phyloP scores from a whole-genome alignment of 2,888 invertebrate genomes.

The Drosophila helvetica region DNA sequence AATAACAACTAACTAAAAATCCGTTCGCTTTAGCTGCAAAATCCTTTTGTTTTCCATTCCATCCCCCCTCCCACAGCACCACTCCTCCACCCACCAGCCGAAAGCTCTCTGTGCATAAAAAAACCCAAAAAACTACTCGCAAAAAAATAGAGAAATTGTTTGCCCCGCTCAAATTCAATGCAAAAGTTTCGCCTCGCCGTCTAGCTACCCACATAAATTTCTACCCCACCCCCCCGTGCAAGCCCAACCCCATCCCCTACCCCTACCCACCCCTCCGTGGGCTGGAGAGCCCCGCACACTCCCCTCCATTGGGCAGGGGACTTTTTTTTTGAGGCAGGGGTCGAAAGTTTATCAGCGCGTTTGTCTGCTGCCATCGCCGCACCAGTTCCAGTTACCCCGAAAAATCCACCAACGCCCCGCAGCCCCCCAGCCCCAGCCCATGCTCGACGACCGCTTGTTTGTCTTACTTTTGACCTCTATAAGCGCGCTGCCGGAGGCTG shows the following conservation, averaged over 20 bases:
- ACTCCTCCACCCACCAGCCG: not conserved
- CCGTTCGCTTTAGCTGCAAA: slow-evolving; percentile 79
- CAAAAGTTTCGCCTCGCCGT: slow-evolving; percentile 73
- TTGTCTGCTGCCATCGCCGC: slow-evolving; percentile 53
- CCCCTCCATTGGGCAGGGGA: slow-evolving; percentile 30
- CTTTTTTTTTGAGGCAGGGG: slow-evolving; percentile 54
- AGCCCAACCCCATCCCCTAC: not conserved
- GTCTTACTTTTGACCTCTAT: slow-evolving; percentile 79
- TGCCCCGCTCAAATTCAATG: slow-evolving; percentile 79
- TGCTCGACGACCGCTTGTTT: slow-evolving; percentile 63
- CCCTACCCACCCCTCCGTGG: not conserved
- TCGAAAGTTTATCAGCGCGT: slow-evolving; percentile 72
- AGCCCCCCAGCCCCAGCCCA: slow-evolving; percentile 19
- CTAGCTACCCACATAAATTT: slow-evolving; percentile 79
- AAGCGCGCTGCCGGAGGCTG: slow-evolving; percentile 38
- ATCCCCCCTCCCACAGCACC: slow-evolving; percentile 4
- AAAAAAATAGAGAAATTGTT: slow-evolving; percentile 66
- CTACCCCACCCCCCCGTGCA: not conserved
- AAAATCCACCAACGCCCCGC: not conserved
- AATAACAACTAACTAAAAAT: slow-evolving; percentile 79
- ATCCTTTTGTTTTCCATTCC: slow-evolving; percentile 74
- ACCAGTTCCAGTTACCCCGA: slow-evolving; percentile 28
- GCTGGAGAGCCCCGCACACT: not conserved
- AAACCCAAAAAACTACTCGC: slow-evolving; percentile 55
- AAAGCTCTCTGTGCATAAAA: slow-evolving; percentile 11